Percentiles rank a stretch among this genome's conserved stretches.
These are phyloP conservation scores for Fragariocoptes setiger DNA, from an alignment of 1,140 invertebrate genomes.

Conservation along the genomic window DNA sequence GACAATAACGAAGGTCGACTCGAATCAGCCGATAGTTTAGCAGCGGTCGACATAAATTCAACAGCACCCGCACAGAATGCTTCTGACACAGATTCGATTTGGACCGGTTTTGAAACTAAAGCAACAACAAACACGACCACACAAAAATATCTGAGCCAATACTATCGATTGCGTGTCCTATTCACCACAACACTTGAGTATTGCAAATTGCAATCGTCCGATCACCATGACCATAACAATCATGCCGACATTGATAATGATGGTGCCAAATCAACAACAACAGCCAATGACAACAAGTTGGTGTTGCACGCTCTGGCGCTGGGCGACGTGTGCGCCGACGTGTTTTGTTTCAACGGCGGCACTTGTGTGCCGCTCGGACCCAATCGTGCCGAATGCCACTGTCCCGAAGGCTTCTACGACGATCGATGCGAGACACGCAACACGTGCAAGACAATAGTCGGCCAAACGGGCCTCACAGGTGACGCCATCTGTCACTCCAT, in stretches of 20 bases:
- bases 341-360: neutral
- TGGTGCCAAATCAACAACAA: neutral
- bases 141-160: no score
- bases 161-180: no score
- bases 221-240: no score
- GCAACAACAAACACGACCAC: no score
- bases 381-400: constrained; percentile 36
- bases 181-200: no score
- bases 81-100: neutral
- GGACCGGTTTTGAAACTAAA: no score
- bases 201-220: no score
- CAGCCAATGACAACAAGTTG: neutral
- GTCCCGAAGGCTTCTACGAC: constrained; percentile 28
- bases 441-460: neutral
- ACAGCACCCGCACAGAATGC: neutral
- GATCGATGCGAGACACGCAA: neutral
- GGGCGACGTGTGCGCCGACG: neutral
- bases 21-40: neutral
- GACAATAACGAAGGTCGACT: no score
- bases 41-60: neutral
- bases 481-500: neutral
- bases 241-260: no score
- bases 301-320: neutral
- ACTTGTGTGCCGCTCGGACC: neutral
- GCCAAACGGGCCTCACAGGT: neutral